Conservation (phyloP, 2,113 vertebrate genomes). For the Willisornis vidua region DNA sequence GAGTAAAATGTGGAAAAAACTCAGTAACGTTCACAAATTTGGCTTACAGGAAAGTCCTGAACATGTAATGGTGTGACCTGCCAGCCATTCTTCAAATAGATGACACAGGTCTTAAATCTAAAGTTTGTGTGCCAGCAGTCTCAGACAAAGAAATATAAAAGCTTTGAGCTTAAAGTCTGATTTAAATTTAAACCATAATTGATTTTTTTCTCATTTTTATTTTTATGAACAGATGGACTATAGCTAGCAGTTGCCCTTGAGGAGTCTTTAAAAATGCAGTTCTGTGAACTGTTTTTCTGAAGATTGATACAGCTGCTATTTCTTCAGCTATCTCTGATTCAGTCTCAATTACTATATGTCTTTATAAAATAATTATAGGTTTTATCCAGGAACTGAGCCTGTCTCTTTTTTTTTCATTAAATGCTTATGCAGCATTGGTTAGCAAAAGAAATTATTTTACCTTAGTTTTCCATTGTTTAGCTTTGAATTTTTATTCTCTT, state of each 20-base stretch:
- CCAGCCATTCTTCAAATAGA: not conserved
- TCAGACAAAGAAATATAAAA: slow-evolving; percentile 18
- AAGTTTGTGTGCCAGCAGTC: not conserved
- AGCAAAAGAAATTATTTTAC: slow-evolving; percentile 29
- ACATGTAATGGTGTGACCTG: not conserved
- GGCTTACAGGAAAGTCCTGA: not conserved
- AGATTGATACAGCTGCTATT: slow-evolving; percentile 55
- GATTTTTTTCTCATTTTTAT: slow-evolving; percentile 37
- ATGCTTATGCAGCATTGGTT: not conserved
- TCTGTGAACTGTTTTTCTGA: slow-evolving; percentile 46
- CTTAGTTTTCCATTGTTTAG: slow-evolving; percentile 28
- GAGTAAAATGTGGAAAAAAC: not conserved
- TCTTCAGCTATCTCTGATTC: slow-evolving; percentile 59
- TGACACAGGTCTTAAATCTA: not conserved
- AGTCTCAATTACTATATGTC: slow-evolving; percentile 57
- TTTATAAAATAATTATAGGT: slow-evolving; percentile 63
- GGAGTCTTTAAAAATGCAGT: slow-evolving; percentile 34
- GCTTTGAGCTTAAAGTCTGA: slow-evolving; percentile 16
- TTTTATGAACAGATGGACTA: slow-evolving; percentile 47
- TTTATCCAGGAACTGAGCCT: slow-evolving; percentile 30
- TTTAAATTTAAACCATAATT: slow-evolving; percentile 53
- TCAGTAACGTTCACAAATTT: not conserved
- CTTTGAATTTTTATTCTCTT: slow-evolving; percentile 33
- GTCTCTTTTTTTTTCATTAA: slow-evolving; percentile 27
- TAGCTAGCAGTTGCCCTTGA: slow-evolving; percentile 49